Conservation (phyloP, 2,888 invertebrate species). For the Achlya flavicornis region DNA sequence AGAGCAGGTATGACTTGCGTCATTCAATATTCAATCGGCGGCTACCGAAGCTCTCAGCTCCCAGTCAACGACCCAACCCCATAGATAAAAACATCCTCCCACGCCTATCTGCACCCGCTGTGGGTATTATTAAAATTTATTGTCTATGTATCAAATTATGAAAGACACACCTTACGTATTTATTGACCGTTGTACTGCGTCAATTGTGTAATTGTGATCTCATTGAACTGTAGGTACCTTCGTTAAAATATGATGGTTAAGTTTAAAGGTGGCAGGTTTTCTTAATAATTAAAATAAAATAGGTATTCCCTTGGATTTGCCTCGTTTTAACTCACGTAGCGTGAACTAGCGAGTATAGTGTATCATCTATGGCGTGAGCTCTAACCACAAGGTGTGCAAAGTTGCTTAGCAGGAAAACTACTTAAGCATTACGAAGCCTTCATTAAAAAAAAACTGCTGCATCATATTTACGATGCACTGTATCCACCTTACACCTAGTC, state of each 20-base stretch:
- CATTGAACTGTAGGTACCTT: no score
- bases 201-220: no score
- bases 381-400: neutral
- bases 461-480: neutral
- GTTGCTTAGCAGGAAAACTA: neutral
- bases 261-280: no score
- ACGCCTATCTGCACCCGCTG: conserved; percentile 44
- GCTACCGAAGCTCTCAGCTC: conserved; percentile 24
- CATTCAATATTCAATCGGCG: conserved; percentile 44
- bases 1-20: conserved; percentile 30
- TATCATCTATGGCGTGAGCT: no score
- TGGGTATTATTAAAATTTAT: neutral
- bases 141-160: neutral
- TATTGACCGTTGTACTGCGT: no score
- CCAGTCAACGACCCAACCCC: conserved; percentile 53
- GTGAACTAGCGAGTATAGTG: no score
- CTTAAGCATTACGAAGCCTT: neutral
- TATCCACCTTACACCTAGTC: conserved; percentile 16
- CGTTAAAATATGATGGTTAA: no score
- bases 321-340: neutral
- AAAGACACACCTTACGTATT: neutral
- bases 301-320: neutral
- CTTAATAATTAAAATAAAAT: neutral
- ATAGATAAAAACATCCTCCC: conserved; percentile 53
- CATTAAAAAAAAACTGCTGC: neutral